Evolutionary conservation across 2,797 vertebrate species (phyloP), one percentile per base, ranked within the genome.

Genomic region (Phrynocephalus vlangalii): DNA sequence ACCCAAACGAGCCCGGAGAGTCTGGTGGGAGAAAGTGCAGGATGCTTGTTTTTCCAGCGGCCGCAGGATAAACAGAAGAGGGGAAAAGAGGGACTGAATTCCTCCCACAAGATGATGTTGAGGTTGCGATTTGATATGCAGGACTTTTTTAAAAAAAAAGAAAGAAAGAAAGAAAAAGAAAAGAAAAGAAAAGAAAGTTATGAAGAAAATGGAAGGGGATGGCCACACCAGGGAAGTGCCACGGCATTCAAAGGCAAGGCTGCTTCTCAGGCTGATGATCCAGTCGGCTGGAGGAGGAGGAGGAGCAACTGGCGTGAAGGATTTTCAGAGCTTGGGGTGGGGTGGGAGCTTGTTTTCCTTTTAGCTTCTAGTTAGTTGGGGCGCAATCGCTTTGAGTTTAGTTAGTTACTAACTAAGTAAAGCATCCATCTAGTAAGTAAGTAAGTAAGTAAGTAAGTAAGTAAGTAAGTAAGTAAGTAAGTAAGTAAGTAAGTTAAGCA

Each of bases 61-160:
- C 90, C 90, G 71, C 91, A 90, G 91, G 76, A 92, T 93, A 73
- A 86, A 92, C 66, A 5, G 86, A 83, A 0, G 0, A 92, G 48
- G 87, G 4, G 80, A 63, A 88, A 90, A 84, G 81, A 28, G 0
- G 1, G 89, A 50, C 63, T 13, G 79, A 93, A 93, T 95, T 95
- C 93, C 86, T 8, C 56, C 89, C 91, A 0, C 93, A 87, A 87
- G 1, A 0, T 86, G 86, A 72, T 89, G 87, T 72, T 91, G 86
- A 85, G 60, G 87, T 91, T 88, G 78, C 63, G 88, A 93, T 92
- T 90, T 86, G 91, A 91, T 30, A 82, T 52, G 91, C 84, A 88
- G 68, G 78, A 11, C 11, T 1, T 60, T 70, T n/a, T n/a, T n/a
- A 70, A 48, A 0, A 24, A 33, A 24, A 76, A 76, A 13, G 28